Conservation (phyloP, 2,888 invertebrate genomes). For the Conops quadrifasciatus region DNA sequence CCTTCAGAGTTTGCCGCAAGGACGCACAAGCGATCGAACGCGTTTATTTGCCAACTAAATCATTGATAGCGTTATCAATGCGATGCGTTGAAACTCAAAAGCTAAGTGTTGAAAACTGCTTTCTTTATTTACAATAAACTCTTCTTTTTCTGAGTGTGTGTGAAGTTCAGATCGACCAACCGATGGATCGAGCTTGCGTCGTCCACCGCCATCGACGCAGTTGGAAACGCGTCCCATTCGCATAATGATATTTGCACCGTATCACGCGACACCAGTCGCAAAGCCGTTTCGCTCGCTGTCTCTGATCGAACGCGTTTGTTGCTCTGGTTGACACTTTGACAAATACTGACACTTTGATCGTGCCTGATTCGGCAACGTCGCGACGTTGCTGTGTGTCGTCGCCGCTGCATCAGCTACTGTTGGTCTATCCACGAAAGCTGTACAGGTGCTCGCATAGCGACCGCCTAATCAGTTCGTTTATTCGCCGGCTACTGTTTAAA, state of each 20-base stretch:
- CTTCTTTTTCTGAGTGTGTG: no score
- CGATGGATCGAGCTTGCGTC: no score
- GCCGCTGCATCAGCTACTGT: not conserved
- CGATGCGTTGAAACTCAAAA: conserved; percentile 24
- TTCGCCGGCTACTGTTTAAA: conserved; percentile 38
- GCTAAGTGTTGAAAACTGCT: conserved; percentile 22
- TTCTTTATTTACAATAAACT: not conserved
- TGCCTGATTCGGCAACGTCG: conserved; percentile 24
- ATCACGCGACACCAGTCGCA: no score
- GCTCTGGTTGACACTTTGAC: conserved; percentile 61
- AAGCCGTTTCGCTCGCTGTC: conserved; percentile 13
- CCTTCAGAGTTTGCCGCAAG: no score
- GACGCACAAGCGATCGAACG: not conserved
- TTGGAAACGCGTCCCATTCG: no score
- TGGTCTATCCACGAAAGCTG: not conserved
- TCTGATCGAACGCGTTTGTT: conserved; percentile 62
- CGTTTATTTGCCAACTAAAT: conserved; percentile 21
- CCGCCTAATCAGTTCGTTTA: conserved; percentile 30
- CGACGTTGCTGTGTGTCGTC: not conserved
- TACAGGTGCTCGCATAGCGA: conserved; percentile 27
- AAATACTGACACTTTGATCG: conserved; percentile 59
- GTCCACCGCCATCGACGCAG: no score
- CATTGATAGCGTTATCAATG: conserved; percentile 17
- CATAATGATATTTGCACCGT: no score
- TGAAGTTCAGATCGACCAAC: no score